A percentile compares a stretch with the other conserved stretches of the same genome.
Evolutionary conservation across 2,113 vertebrate genomes (phyloP).

Genomic region (Pelecanoides urinatrix): DNA sequence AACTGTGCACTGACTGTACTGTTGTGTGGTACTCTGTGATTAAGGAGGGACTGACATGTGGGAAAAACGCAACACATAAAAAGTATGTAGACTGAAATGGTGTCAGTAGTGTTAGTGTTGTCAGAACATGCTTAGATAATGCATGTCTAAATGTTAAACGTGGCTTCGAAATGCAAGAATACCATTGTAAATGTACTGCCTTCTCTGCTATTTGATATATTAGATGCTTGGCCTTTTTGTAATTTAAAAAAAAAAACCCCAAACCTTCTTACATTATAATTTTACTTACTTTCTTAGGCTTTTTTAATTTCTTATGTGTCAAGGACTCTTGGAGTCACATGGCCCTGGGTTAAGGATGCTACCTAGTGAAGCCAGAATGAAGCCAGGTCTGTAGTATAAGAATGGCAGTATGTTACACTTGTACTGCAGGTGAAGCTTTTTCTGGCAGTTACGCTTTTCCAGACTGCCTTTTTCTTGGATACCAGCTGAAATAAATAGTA

Average conservation of each 20-base stretch:
- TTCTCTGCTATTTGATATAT: background rate
- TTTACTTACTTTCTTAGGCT: background rate
- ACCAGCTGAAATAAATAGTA: background rate
- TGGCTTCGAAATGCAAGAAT: background rate
- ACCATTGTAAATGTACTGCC: background rate
- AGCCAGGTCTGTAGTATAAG: background rate
- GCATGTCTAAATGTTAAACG: background rate
- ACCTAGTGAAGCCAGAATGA: background rate
- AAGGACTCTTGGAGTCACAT: background rate
- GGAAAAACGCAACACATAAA: background rate
- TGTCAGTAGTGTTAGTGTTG: background rate
- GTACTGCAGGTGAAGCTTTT: background rate
- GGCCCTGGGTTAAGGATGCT: background rate
- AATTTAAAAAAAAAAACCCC: background rate
- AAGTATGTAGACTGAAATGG: background rate
- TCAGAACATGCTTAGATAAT: background rate
- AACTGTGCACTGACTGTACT: too few species aligned
- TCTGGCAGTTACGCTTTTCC: background rate
- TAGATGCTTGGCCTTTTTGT: background rate
- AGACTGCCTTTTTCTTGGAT: background rate
- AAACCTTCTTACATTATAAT: background rate
- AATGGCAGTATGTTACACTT: background rate
- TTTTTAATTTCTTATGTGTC: background rate
- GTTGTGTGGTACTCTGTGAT: too few species aligned
- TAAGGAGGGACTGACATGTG: background rate